phyloP scores from a whole-genome alignment of 1,140 invertebrate genomes.

The Mercenaria mercenaria region DNA sequence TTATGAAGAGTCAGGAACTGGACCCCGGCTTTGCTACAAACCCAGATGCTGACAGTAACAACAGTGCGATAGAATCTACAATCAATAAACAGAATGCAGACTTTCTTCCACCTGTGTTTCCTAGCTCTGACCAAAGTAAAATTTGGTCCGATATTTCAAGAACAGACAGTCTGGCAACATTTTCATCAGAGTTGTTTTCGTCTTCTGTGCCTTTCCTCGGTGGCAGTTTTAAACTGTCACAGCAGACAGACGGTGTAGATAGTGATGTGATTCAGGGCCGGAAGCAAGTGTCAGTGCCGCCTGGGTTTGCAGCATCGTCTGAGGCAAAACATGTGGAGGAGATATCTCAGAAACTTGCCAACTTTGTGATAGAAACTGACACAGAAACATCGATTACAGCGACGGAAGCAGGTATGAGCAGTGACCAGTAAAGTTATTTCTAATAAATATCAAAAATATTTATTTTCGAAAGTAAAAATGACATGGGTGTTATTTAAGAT shows the following conservation, averaged over 20 bases:
- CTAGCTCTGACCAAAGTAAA: conserved; percentile 46
- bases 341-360: conserved; percentile 85
- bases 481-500: no score
- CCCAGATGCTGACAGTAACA: conserved; percentile 54
- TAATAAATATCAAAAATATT: no score
- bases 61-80: conserved; percentile 25
- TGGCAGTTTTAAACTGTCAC: conserved; percentile 76
- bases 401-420: conserved; percentile 83
- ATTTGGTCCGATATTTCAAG: conserved; percentile 72
- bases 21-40: conserved; percentile 68
- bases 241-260: conserved; percentile 71
- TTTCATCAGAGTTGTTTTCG: conserved; percentile 82
- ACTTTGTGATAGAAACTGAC: conserved; percentile 86
- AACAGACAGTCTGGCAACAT: conserved; percentile 76
- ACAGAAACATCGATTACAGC: conserved; percentile 82
- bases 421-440: not conserved
- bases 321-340: conserved; percentile 84
- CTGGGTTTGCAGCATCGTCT: conserved; percentile 81
- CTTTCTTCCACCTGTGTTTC: conserved; percentile 10
- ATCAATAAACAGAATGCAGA: conserved; percentile 27
- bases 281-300: conserved; percentile 82
- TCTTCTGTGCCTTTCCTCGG: conserved; percentile 80
- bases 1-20: conserved; percentile 77
- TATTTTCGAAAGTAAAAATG: no score
- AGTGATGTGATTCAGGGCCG: conserved; percentile 80